Conservation (phyloP, 2,888 invertebrate species). For the Lasius platythorax region DNA sequence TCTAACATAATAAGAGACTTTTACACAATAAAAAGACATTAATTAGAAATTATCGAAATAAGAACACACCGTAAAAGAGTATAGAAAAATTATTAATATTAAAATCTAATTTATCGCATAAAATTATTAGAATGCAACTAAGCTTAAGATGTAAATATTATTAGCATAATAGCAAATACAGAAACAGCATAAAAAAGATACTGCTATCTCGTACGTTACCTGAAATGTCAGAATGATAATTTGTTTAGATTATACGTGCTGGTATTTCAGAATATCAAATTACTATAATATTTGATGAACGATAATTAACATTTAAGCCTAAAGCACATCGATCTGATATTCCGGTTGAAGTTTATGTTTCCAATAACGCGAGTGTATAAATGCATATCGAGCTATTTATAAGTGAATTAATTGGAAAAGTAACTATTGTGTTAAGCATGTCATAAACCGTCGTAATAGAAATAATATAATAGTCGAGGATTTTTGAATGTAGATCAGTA, state of each 20-base stretch:
- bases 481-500: too few relatives aligned
- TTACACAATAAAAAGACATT: not conserved
- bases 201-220: not conserved
- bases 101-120: not conserved
- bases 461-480: not conserved
- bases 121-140: not conserved
- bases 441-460: not conserved
- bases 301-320: constrained; percentile 71
- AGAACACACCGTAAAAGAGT: not conserved
- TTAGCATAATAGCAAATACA: not conserved
- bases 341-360: constrained; percentile 48
- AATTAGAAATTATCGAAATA: not conserved
- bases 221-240: not conserved
- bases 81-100: not conserved
- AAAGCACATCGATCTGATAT: constrained; percentile 57
- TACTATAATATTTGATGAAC: constrained; percentile 70
- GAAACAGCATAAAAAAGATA: not conserved
- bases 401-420: constrained; percentile 68
- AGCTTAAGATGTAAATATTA: not conserved
- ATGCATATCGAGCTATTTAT: constrained; percentile 62
- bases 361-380: constrained; percentile 51
- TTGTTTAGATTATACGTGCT: not conserved
- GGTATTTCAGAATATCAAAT: constrained; percentile 59
- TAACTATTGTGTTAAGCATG: not conserved
- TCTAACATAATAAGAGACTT: not conserved